Percentiles rank a stretch among this genome's conserved stretches.
Evolutionary conservation across 1,140 invertebrate species (phyloP).

Genomic region (Vollenhovia emeryi): DNA sequence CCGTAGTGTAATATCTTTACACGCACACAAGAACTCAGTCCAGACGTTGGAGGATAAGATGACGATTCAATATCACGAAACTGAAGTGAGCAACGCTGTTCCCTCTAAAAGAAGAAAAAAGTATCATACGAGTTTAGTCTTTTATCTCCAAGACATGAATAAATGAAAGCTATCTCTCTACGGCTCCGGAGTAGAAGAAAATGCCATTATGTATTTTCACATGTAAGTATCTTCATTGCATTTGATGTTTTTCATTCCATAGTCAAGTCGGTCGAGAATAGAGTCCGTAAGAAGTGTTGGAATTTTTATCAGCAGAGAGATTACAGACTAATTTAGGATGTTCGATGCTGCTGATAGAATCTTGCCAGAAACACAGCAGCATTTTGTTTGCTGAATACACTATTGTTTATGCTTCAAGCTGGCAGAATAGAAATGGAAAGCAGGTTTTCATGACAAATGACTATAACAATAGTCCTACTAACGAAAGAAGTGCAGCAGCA

Average conservation of each 20-base stretch:
- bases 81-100: neutral
- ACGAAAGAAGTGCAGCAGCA: neutral
- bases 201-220: neutral
- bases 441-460: no score
- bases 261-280: neutral
- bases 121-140: neutral
- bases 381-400: no score
- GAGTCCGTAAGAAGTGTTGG: neutral
- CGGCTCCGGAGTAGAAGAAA: neutral
- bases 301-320: neutral
- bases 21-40: neutral
- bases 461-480: no score
- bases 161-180: neutral
- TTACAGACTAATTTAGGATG: neutral
- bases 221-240: neutral
- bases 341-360: neutral
- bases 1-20: slow-evolving; percentile 13
- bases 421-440: neutral
- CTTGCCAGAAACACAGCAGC: neutral
- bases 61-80: slow-evolving; percentile 12
- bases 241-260: neutral
- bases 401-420: no score
- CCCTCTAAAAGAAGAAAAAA: neutral
- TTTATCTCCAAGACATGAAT: neutral
- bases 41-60: slow-evolving; percentile 27